A percentile compares a stretch with the other conserved stretches of the same genome.
Conservation (phyloP, 2,113 vertebrate species). For the Vidua macroura region DNA sequence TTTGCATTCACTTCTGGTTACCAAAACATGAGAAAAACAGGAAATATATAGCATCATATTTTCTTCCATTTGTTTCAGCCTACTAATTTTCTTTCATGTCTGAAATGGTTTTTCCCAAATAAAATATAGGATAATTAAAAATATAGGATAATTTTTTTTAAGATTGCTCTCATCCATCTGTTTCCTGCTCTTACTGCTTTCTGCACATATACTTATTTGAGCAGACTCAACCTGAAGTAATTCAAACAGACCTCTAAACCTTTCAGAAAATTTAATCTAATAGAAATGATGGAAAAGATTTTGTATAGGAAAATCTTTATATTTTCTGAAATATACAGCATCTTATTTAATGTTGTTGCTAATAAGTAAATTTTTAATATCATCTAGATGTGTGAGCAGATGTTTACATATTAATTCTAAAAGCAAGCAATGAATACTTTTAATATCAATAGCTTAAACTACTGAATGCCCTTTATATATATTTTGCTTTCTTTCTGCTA, state of each 20-base stretch:
- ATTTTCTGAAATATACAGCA: neutral
- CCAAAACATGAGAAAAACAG: neutral
- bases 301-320: neutral
- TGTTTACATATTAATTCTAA: neutral
- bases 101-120: neutral
- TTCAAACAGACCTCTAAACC: neutral
- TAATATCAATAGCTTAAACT: neutral
- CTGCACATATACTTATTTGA: neutral
- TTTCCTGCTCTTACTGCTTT: neutral
- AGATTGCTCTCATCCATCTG: neutral
- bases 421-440: neutral
- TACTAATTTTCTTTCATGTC: neutral
- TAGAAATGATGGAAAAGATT: neutral
- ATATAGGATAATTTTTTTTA: neutral
- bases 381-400: neutral
- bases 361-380: neutral
- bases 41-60: neutral
- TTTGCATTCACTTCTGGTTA: neutral
- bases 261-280: neutral
- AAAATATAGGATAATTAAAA: neutral
- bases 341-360: neutral
- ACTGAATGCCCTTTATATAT: neutral
- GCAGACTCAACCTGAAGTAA: neutral
- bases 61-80: neutral
- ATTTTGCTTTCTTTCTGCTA: neutral